These are phyloP conservation scores for Myotis daubentonii DNA, from an alignment of 2,797 vertebrate species.

Conservation along the genomic window DNA sequence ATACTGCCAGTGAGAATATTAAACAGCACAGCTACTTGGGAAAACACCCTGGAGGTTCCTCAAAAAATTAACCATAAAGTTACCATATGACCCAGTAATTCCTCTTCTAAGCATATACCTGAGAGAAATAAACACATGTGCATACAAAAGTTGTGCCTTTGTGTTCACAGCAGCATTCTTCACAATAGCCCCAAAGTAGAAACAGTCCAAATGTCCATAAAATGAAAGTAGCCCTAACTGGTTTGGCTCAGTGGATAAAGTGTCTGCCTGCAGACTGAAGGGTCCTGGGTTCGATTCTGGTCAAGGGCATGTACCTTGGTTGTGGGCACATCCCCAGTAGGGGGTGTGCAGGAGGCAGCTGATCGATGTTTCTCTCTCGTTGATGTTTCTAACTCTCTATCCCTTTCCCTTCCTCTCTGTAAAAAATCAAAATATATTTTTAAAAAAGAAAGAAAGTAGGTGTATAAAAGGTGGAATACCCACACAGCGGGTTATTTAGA, in stretches of 20 bases:
- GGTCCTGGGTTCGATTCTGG: too few relatives aligned
- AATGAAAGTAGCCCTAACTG: too few relatives aligned
- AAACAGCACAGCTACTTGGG: not conserved
- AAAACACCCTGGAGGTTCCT: not conserved
- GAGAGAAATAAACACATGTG: not conserved
- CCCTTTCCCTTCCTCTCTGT: too few relatives aligned
- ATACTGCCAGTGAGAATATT: rapidly evolving
- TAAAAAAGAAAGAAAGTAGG: not conserved
- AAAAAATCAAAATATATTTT: too few relatives aligned
- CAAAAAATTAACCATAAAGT: not conserved
- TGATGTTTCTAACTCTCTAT: too few relatives aligned
- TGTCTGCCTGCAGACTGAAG: too few relatives aligned
- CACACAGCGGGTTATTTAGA: not conserved
- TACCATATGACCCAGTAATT: rapidly evolving
- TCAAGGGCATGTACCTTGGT: too few relatives aligned
- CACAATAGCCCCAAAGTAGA: not conserved
- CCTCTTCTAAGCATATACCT: not conserved
- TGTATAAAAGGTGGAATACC: rapidly evolving
- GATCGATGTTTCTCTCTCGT: too few relatives aligned
- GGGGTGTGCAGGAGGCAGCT: too few relatives aligned
- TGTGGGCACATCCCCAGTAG: too few relatives aligned
- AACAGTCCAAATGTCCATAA: not conserved
- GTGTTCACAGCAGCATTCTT: rapidly evolving
- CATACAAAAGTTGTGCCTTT: rapidly evolving
- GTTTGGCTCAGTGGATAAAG: too few relatives aligned